A percentile compares a stretch with the other conserved stretches of the same genome.
Conservation (phyloP, 2,888 invertebrate species). For the Eristalis tenax region DNA sequence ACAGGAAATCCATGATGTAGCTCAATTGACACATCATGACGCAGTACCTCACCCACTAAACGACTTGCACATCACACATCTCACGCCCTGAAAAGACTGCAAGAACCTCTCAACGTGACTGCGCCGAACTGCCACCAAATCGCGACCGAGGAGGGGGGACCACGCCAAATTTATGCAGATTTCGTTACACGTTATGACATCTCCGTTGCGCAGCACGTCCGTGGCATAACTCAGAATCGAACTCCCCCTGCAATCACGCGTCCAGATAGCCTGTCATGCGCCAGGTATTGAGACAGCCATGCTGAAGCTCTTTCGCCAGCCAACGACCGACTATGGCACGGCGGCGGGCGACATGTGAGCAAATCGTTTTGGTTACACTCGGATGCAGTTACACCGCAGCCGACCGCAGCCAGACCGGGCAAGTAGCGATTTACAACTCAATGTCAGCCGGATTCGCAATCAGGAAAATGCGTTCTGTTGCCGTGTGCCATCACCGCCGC, state of each 20-base stretch:
- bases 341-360: not conserved
- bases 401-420: not conserved
- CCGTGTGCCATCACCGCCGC: not conserved
- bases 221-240: slow-evolving; percentile 55
- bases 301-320: not conserved
- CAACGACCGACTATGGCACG: not conserved
- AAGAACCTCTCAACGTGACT: no score
- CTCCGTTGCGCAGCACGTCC: not conserved
- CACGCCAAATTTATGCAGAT: slow-evolving; percentile 40
- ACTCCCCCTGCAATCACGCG: slow-evolving; percentile 13
- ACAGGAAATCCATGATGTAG: no score
- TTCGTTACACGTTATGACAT: slow-evolving; percentile 48
- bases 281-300: not conserved
- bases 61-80: no score
- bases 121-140: not conserved
- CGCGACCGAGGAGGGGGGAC: not conserved
- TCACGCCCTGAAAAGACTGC: no score
- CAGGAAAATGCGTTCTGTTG: slow-evolving; percentile 49
- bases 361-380: slow-evolving; percentile 34
- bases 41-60: no score
- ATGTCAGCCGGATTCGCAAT: slow-evolving; percentile 63
- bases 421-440: slow-evolving; percentile 55
- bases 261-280: slow-evolving; percentile 26
- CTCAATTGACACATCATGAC: no score
- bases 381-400: not conserved